Percentiles rank a stretch among this genome's conserved stretches.
Evolutionary conservation across 2,888 invertebrate species (phyloP).

Genomic region (Scaptomyza parva): DNA sequence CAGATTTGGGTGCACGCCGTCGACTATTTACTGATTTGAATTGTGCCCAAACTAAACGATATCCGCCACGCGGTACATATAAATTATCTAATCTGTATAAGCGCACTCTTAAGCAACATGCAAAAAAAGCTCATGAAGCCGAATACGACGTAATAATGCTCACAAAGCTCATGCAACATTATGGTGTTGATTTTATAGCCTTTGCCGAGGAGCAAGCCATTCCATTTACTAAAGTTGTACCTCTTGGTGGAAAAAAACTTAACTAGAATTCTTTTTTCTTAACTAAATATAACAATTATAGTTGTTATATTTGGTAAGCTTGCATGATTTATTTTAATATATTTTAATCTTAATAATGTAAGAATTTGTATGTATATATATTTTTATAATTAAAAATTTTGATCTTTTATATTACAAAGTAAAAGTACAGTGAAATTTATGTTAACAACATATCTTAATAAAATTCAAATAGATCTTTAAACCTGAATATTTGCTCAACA

Average conservation of each 20-base stretch:
- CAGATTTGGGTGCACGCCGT: conserved; percentile 57
- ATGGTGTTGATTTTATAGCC: conserved; percentile 86
- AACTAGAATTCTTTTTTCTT: background rate
- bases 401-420: background rate
- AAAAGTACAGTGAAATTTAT: background rate
- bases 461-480: too few relatives aligned
- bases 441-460: too few relatives aligned
- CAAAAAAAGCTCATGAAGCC: conserved; percentile 87
- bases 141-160: conserved; percentile 89
- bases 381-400: background rate
- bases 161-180: conserved; percentile 87
- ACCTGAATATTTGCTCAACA: too few relatives aligned
- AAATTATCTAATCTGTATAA: conserved; percentile 86
- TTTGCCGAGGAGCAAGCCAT: conserved; percentile 84
- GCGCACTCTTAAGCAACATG: conserved; percentile 85
- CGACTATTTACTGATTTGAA: conserved; percentile 55
- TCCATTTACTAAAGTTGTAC: conserved; percentile 64
- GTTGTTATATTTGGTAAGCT: background rate
- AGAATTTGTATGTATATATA: background rate
- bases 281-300: background rate
- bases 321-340: conserved; percentile 1
- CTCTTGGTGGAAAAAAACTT: conserved; percentile 41
- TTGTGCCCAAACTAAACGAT: conserved; percentile 54
- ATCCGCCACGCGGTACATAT: conserved; percentile 84
- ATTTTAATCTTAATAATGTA: background rate